Percentiles rank a stretch among this genome's conserved stretches.
Conservation (phyloP, 2,797 vertebrate species). For the Poeciliopsis gracilis region DNA sequence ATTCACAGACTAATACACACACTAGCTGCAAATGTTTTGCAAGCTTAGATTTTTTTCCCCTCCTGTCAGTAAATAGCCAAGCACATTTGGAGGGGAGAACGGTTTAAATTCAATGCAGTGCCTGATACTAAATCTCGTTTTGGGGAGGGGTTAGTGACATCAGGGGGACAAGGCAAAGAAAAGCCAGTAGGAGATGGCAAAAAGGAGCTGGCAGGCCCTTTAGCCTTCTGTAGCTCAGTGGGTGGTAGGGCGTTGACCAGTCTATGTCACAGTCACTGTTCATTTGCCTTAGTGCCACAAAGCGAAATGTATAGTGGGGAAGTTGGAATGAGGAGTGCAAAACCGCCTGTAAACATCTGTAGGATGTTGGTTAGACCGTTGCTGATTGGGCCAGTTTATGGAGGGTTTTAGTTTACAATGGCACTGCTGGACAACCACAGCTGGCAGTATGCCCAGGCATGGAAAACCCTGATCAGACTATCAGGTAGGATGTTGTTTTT, state of each 20-base stretch:
- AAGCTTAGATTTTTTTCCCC: slow-evolving; percentile 59
- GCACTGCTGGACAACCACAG: slow-evolving; percentile 80
- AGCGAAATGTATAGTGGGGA: slow-evolving; percentile 34
- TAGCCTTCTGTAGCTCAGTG: slow-evolving; percentile 60
- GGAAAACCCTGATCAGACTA: slow-evolving; percentile 78
- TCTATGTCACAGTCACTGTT: slow-evolving; percentile 49
- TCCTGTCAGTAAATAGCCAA: slow-evolving; percentile 35
- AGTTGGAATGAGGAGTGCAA: slow-evolving; percentile 13
- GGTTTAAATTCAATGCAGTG: slow-evolving; percentile 70
- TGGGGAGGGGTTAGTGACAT: slow-evolving; percentile 68
- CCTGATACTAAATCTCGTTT: slow-evolving; percentile 76
- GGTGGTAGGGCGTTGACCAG: slow-evolving; percentile 67
- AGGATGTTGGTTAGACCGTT: slow-evolving; percentile 14
- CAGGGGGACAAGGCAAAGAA: slow-evolving; percentile 46
- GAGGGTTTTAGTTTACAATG: slow-evolving; percentile 60
- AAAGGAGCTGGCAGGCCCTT: slow-evolving; percentile 65
- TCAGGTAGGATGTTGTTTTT: slow-evolving; percentile 72
- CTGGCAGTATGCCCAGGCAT: slow-evolving; percentile 82
- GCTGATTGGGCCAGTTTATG: slow-evolving; percentile 13
- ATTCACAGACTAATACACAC: slow-evolving; percentile 80
- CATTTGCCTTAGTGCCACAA: slow-evolving; percentile 29
- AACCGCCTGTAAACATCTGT: not conserved
- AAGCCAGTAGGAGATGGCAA: slow-evolving; percentile 66
- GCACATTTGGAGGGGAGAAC: slow-evolving; percentile 45
- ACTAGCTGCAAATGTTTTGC: slow-evolving; percentile 78